Conservation (phyloP, 2,113 vertebrate species). For the Isichthys henryi region DNA sequence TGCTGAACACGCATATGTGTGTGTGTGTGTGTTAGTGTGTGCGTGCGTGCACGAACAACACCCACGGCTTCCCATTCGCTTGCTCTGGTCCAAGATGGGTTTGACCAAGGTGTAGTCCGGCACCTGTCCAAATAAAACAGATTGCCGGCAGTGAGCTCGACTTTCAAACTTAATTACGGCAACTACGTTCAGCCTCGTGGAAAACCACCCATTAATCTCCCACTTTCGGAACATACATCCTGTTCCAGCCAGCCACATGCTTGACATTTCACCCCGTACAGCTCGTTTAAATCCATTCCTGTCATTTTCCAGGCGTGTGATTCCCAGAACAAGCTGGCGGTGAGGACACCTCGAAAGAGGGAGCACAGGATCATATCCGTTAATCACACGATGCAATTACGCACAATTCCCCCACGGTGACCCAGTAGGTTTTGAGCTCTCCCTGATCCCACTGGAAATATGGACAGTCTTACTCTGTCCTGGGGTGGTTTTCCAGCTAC, state of each 20-base stretch:
- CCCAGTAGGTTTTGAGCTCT: background rate
- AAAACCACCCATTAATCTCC: background rate
- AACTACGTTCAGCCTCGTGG: background rate
- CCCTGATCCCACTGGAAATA: background rate
- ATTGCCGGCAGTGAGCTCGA: background rate
- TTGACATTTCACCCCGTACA: background rate
- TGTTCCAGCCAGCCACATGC: background rate
- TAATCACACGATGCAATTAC: background rate
- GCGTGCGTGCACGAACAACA: background rate
- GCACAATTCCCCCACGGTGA: background rate
- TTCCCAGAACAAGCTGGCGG: background rate
- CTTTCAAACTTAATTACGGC: conserved; percentile 4
- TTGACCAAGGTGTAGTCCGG: background rate
- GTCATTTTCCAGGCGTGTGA: background rate
- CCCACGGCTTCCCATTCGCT: background rate
- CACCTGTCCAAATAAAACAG: background rate
- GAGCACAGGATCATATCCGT: background rate
- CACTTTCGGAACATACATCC: background rate
- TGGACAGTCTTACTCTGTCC: background rate
- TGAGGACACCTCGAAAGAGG: background rate
- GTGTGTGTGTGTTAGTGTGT: background rate
- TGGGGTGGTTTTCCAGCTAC: background rate
- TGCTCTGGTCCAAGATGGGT: background rate
- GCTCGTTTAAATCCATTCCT: background rate
- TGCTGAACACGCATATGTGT: background rate